Conservation (phyloP, 2,113 vertebrate genomes). For the Panthera leo region DNA sequence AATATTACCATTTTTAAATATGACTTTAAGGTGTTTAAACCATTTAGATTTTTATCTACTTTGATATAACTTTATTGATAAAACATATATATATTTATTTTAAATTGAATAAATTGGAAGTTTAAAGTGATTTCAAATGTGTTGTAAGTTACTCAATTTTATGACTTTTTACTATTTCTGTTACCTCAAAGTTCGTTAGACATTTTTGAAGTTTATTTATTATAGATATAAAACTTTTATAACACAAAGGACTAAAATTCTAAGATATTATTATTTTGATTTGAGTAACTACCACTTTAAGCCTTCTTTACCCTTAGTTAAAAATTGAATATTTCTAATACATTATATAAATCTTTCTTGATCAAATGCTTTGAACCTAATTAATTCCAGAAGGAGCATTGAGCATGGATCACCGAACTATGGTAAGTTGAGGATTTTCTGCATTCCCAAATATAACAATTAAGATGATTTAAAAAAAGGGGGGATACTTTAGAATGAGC, state of each 20-base stretch:
- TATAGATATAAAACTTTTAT: background rate
- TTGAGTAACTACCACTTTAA: background rate
- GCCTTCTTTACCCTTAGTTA: background rate
- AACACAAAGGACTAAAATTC: background rate
- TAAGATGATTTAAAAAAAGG: background rate
- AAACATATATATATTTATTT: background rate
- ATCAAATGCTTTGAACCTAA: background rate
- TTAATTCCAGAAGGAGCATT: constrained; percentile 22
- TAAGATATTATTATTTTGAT: background rate
- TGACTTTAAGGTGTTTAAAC: background rate
- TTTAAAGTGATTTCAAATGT: background rate
- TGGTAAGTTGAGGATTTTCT: background rate
- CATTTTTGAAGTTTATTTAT: background rate
- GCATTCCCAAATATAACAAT: background rate
- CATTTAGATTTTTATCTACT: background rate
- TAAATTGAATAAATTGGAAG: constrained; percentile 13
- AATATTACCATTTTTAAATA: constrained; percentile 1
- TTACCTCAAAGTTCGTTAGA: background rate
- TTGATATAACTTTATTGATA: constrained; percentile 25
- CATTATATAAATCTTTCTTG: background rate
- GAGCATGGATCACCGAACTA: background rate
- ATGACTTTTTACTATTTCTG: background rate
- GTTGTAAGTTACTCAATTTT: background rate
- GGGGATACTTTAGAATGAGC: background rate
- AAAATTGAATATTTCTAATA: background rate